phyloP scores from a whole-genome alignment of 2,888 invertebrate species.

The Parnassius glacialis region DNA sequence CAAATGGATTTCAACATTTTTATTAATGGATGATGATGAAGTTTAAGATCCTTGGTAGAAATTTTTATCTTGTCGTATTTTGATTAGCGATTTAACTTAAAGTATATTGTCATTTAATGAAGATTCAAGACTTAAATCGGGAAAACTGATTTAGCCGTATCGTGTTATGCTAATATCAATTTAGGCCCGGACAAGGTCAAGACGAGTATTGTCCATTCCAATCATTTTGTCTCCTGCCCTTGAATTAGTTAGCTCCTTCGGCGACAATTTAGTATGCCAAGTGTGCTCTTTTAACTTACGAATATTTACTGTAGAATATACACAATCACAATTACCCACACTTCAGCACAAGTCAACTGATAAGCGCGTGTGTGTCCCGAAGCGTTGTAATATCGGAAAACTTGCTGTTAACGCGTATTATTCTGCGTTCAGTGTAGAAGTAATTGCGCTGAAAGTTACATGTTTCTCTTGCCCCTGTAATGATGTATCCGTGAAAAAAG shows the following conservation, averaged over 20 bases:
- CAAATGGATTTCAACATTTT: no score
- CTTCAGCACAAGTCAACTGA: constrained; percentile 49
- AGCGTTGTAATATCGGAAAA: constrained; percentile 46
- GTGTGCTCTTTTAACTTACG: constrained; percentile 17
- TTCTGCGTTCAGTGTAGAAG: constrained; percentile 67
- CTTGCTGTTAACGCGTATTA: constrained; percentile 51
- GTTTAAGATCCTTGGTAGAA: no score
- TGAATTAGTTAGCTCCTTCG: constrained; percentile 24
- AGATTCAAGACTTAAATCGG: not conserved
- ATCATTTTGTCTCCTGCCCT: constrained; percentile 18
- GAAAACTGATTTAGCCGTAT: not conserved
- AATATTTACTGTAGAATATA: constrained; percentile 20
- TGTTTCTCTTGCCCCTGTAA: constrained; percentile 48
- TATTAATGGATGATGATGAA: no score
- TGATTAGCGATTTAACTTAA: no score
- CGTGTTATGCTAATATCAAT: constrained; percentile 10
- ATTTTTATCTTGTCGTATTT: no score
- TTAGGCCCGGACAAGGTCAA: constrained; percentile 3
- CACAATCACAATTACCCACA: constrained; percentile 32
- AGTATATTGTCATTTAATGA: no score
- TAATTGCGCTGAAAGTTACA: constrained; percentile 60
- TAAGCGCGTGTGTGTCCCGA: constrained; percentile 59
- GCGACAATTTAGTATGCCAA: constrained; percentile 23
- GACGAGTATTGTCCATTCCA: constrained; percentile 18
- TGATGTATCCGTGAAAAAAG: constrained; percentile 30